Percentiles rank a stretch among this genome's conserved stretches.
These are phyloP conservation scores for Phainopepla nitens DNA, from an alignment of 2,113 vertebrate genomes.

Conservation along the genomic window DNA sequence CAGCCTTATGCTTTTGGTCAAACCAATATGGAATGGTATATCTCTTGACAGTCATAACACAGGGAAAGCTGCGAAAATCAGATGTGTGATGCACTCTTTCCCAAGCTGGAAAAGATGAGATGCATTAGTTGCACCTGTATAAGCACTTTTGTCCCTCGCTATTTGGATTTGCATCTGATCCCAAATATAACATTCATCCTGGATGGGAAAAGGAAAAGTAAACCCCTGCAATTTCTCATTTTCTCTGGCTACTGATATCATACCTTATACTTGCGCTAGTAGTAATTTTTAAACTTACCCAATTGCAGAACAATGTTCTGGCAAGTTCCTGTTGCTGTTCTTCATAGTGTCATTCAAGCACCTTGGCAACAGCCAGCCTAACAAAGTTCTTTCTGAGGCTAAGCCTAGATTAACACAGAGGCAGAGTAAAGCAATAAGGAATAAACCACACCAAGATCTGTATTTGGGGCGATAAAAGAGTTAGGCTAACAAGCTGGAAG, in stretches of 20 bases:
- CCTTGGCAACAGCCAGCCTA: not conserved
- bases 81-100: not conserved
- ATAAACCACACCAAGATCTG: not conserved
- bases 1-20: not conserved
- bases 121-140: not conserved
- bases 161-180: not conserved
- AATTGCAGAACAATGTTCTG: not conserved
- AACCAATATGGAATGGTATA: not conserved
- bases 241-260: not conserved
- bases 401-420: not conserved
- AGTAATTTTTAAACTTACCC: not conserved
- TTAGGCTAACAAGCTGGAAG: not conserved
- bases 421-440: not conserved
- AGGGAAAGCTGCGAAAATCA: not conserved
- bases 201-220: not conserved
- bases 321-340: not conserved
- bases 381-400: not conserved
- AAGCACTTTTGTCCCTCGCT: not conserved
- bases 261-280: not conserved
- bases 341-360: not conserved
- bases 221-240: not conserved
- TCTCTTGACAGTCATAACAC: not conserved
- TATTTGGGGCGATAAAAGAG: not conserved
- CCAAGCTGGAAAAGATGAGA: not conserved
- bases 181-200: not conserved